These are phyloP conservation scores for Sinohyriopsis cumingii DNA, from an alignment of 2,888 invertebrate genomes.

Conservation along the genomic window DNA sequence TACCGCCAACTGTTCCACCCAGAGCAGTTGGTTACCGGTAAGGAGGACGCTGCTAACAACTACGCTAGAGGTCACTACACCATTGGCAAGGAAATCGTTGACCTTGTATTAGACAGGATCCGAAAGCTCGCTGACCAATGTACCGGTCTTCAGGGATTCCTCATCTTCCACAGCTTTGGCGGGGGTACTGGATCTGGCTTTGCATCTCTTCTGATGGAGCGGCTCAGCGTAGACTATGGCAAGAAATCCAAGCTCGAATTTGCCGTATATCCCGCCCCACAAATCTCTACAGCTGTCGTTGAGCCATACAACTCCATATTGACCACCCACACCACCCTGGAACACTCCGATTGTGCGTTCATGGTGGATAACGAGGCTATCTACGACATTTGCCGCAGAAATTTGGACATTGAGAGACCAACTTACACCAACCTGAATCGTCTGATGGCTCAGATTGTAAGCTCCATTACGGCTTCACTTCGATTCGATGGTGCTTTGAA, in stretches of 20 bases:
- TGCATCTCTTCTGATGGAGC: conserved; percentile 69
- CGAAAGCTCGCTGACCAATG: conserved; percentile 72
- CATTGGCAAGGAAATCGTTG: conserved; percentile 87
- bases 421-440: conserved; percentile 92
- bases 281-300: conserved; percentile 79
- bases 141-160: conserved; percentile 68
- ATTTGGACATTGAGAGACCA: conserved; percentile 87
- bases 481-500: conserved; percentile 74
- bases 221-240: conserved; percentile 64
- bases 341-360: conserved; percentile 96
- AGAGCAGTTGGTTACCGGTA: conserved; percentile 95
- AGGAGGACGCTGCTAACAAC: conserved; percentile 98
- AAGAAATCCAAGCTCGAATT: conserved; percentile 75
- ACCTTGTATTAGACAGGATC: conserved; percentile 74
- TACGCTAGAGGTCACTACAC: conserved; percentile 98
- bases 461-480: conserved; percentile 71
- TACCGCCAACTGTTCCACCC: conserved; percentile 97
- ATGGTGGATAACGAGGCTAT: conserved; percentile 96
- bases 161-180: conserved; percentile 69
- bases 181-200: conserved; percentile 70
- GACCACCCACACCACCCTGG: conserved; percentile 91
- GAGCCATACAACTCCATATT: conserved; percentile 97
- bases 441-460: conserved; percentile 89
- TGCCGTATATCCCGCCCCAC: conserved; percentile 90
- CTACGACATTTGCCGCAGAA: conserved; percentile 87